A percentile compares a stretch with the other conserved stretches of the same genome.
phyloP scores from a whole-genome alignment of 2,888 invertebrate genomes.

The Athrips mouffetella region DNA sequence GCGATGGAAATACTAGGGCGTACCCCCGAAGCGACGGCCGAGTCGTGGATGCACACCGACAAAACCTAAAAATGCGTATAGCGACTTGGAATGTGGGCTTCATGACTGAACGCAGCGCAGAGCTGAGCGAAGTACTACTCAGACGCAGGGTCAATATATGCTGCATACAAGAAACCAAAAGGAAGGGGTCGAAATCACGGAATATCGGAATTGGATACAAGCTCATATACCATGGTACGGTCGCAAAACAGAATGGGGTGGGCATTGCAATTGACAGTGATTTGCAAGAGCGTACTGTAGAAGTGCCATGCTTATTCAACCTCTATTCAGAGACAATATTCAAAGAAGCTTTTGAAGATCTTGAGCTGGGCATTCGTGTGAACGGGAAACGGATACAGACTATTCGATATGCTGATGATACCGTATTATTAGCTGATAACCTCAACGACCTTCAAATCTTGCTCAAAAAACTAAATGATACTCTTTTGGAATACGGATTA shows the following conservation, averaged over 20 bases:
- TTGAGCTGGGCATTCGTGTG: too few species aligned
- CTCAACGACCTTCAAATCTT: too few species aligned
- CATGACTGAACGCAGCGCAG: conserved; percentile 15
- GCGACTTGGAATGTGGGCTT: conserved; percentile 17
- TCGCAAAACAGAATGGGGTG: background rate
- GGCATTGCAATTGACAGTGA: background rate
- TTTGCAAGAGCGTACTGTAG: background rate
- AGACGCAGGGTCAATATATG: conserved; percentile 18
- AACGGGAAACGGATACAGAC: too few species aligned
- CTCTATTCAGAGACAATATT: too few species aligned
- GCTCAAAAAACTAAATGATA: too few species aligned
- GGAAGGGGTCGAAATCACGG: conserved; percentile 23
- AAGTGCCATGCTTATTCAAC: too few species aligned
- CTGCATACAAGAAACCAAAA: conserved; percentile 25
- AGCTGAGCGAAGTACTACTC: conserved; percentile 11
- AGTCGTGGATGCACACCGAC: background rate
- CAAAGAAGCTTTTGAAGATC: too few species aligned
- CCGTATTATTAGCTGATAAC: too few species aligned
- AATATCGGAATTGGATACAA: conserved; percentile 20
- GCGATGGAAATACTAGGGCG: conserved; percentile 1
- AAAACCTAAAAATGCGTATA: background rate
- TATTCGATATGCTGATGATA: too few species aligned
- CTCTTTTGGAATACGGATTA: too few species aligned
- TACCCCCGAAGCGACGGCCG: conserved; percentile 1
- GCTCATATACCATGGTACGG: conserved; percentile 9